Conservation (phyloP, 2,888 invertebrate genomes). For the Falcaria lacertinaria region DNA sequence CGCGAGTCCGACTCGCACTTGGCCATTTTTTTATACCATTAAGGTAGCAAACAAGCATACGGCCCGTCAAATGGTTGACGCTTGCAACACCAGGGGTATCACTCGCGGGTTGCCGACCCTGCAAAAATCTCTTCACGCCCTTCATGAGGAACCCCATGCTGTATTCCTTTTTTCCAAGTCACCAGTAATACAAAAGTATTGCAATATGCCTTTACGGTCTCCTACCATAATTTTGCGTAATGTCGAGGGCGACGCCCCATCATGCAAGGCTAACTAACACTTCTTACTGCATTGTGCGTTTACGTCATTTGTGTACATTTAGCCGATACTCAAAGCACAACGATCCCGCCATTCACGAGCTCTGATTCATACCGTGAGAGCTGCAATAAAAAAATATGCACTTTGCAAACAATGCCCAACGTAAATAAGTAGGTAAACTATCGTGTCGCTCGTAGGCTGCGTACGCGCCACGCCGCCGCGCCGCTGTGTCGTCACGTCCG, state of each 20-base stretch:
- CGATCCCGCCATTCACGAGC: constrained; percentile 7
- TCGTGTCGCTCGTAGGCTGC: constrained; percentile 37
- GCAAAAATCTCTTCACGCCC: too few relatives aligned
- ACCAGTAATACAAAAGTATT: too few relatives aligned
- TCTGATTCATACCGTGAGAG: constrained; percentile 21
- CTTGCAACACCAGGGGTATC: too few relatives aligned
- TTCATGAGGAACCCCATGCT: too few relatives aligned
- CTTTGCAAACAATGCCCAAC: constrained; percentile 30
- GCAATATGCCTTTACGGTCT: too few relatives aligned
- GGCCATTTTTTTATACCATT: too few relatives aligned
- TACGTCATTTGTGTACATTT: background rate
- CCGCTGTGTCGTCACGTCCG: constrained; percentile 59
- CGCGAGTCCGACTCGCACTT: too few relatives aligned
- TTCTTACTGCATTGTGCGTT: background rate
- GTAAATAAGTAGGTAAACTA: constrained; percentile 31
- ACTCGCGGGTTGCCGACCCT: too few relatives aligned
- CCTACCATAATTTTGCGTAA: too few relatives aligned
- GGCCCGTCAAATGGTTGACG: too few relatives aligned
- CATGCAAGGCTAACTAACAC: background rate
- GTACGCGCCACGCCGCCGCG: constrained; percentile 46
- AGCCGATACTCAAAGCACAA: background rate
- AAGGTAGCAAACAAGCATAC: too few relatives aligned
- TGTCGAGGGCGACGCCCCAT: background rate
- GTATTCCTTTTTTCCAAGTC: too few relatives aligned
- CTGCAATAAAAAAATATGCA: constrained; percentile 36